These are phyloP conservation scores for pig (Sus scrofa) DNA, from an alignment of 2,113 vertebrate species.

Conservation along the genomic window T2T-Sscrofa CM000830.6:110188501-110189000, in stretches of 20 bases:
- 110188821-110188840: constrained; percentile 39
- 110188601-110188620: background rate
- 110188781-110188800: constrained; percentile 43
- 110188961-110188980: too few species aligned
- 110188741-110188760: background rate
- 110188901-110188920: too few species aligned
- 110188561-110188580: background rate
- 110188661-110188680: background rate
- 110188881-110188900: too few species aligned
- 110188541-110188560: background rate
- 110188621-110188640: constrained; percentile 7
- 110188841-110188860: background rate
- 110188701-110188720: background rate
- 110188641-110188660: constrained; percentile 22
- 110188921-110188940: too few species aligned
- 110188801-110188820: background rate
- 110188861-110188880: too few species aligned
- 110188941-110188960: too few species aligned
- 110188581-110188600: constrained; percentile 51
- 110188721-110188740: background rate
- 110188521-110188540: background rate
- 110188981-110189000: too few species aligned
- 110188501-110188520: constrained; percentile 21
- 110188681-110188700: constrained; percentile 7
- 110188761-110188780: background rate